A percentile compares a stretch with the other conserved stretches of the same genome.
Conservation (phyloP, 2,797 vertebrate genomes). For the Gadopsis marmoratus region DNA sequence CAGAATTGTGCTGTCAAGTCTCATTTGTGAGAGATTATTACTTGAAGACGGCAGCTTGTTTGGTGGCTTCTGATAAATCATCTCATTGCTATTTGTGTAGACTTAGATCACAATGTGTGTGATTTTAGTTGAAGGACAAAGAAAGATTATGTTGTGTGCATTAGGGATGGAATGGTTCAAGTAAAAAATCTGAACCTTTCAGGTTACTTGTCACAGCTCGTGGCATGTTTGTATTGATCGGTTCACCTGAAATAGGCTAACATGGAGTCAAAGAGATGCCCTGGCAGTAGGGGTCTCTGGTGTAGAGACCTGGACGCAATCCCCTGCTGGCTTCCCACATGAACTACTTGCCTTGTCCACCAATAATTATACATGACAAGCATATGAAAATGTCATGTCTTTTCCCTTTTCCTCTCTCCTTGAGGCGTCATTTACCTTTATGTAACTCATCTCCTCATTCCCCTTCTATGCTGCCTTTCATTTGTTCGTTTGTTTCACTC, state of each 20-base stretch:
- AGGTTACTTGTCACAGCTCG: too few species aligned
- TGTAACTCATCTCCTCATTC: neutral
- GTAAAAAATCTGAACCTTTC: too few species aligned
- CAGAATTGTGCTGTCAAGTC: conserved; percentile 78
- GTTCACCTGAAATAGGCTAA: too few species aligned
- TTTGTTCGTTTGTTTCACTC: neutral
- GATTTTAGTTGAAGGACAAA: conserved; percentile 28
- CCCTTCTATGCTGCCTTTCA: neutral
- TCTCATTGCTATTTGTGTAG: conserved; percentile 57
- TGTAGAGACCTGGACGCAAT: neutral
- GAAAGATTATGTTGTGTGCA: neutral
- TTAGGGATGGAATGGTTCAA: neutral
- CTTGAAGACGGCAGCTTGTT: conserved; percentile 77
- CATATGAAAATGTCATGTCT: neutral
- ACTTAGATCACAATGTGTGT: conserved; percentile 3
- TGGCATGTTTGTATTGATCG: too few species aligned
- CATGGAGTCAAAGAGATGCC: neutral
- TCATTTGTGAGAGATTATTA: conserved; percentile 69
- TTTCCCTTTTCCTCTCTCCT: neutral
- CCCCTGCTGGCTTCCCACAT: conserved; percentile 7
- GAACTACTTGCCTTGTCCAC: neutral
- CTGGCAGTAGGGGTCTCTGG: neutral
- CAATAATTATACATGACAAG: neutral
- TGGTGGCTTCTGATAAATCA: conserved; percentile 82
- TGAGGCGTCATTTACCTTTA: neutral